phyloP scores from a whole-genome alignment of 2,797 vertebrate genomes.

The Myripristis jacobus region DNA sequence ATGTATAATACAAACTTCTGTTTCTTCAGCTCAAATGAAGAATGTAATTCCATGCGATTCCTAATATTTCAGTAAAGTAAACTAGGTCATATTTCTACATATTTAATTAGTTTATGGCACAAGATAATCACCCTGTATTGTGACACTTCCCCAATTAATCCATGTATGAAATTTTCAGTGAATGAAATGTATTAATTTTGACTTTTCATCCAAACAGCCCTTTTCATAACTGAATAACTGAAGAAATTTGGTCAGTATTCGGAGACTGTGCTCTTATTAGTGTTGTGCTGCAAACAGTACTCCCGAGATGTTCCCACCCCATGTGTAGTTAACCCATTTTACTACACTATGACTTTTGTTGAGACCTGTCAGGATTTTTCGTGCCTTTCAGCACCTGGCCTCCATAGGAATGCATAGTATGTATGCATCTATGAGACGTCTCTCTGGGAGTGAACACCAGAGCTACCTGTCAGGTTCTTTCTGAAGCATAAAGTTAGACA shows the following conservation, averaged over 20 bases:
- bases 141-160: slow-evolving; percentile 5
- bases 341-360: slow-evolving; percentile 66
- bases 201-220: slow-evolving; percentile 20
- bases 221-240: neutral
- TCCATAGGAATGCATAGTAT: slow-evolving; percentile 65
- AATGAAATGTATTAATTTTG: slow-evolving; percentile 12
- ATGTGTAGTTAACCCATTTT: slow-evolving; percentile 59
- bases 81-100: slow-evolving; percentile 34
- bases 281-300: slow-evolving; percentile 36
- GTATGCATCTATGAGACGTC: slow-evolving; percentile 42
- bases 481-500: slow-evolving; percentile 15
- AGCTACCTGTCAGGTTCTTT: slow-evolving; percentile 38
- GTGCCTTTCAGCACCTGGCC: slow-evolving; percentile 74
- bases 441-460: slow-evolving; percentile 30
- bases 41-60: slow-evolving; percentile 25
- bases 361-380: slow-evolving; percentile 72
- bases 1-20: neutral
- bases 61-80: too few relatives aligned
- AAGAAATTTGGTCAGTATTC: slow-evolving; percentile 5
- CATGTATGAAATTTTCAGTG: slow-evolving; percentile 38
- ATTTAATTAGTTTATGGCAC: slow-evolving; percentile 32
- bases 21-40: slow-evolving; percentile 20
- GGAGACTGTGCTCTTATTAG: slow-evolving; percentile 17
- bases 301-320: slow-evolving; percentile 14
- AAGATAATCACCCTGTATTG: slow-evolving; percentile 23